Conservation (phyloP, 2,888 invertebrate species). For the Melieria picta region DNA sequence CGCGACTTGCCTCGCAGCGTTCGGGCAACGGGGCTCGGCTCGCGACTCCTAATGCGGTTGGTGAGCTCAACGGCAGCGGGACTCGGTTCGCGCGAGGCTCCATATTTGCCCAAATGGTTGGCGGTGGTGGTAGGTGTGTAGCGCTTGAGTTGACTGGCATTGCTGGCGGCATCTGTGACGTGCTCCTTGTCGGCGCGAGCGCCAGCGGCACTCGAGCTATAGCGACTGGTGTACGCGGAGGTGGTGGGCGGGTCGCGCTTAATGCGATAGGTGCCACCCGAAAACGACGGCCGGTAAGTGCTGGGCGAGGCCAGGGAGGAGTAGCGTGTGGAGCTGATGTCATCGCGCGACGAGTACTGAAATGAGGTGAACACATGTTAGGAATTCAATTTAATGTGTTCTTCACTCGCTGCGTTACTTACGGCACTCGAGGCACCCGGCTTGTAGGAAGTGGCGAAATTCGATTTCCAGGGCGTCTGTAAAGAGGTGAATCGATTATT, state of each 20-base stretch:
- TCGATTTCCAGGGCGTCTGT: slow-evolving; percentile 64
- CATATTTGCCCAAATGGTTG: slow-evolving; percentile 56
- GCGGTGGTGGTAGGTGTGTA: slow-evolving; percentile 50
- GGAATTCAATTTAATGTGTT: neutral
- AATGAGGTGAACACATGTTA: slow-evolving; percentile 12
- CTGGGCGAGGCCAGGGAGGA: slow-evolving; percentile 60
- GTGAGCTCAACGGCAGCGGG: slow-evolving; percentile 61
- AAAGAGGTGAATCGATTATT: slow-evolving; percentile 32
- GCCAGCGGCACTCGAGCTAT: slow-evolving; percentile 44
- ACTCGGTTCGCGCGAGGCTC: slow-evolving; percentile 62
- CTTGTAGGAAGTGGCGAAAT: slow-evolving; percentile 60
- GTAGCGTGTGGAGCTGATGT: slow-evolving; percentile 55
- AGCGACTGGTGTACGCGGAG: slow-evolving; percentile 59
- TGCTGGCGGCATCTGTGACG: slow-evolving; percentile 45
- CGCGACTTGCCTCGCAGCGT: slow-evolving; percentile 64
- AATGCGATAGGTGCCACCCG: slow-evolving; percentile 65
- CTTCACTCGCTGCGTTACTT: slow-evolving; percentile 39
- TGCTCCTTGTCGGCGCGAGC: slow-evolving; percentile 41
- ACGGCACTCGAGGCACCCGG: slow-evolving; percentile 56
- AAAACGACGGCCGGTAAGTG: slow-evolving; percentile 65
- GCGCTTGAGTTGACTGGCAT: slow-evolving; percentile 49
- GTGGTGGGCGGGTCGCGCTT: slow-evolving; percentile 59
- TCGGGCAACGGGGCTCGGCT: slow-evolving; percentile 69
- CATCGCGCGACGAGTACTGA: slow-evolving; percentile 62
- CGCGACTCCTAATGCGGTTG: slow-evolving; percentile 66